Evolutionary conservation across 92 coral and sea anemone species (phyloP).

Genomic region (Actinernus sp.): DNA sequence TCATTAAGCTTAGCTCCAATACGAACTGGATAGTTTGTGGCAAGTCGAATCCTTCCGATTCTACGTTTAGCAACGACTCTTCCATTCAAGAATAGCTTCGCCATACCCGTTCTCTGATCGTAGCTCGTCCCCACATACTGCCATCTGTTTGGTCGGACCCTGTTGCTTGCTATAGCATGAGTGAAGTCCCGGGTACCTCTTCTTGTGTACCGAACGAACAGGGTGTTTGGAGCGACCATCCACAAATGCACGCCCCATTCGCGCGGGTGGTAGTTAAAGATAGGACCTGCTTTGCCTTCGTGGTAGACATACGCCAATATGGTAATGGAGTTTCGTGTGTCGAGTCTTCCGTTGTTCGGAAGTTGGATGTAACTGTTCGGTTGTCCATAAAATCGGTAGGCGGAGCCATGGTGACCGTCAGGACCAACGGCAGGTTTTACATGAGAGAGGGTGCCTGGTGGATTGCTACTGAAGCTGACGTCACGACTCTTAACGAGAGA

Average conservation of each 20-base stretch:
- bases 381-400: slow-evolving; percentile 60
- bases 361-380: slow-evolving; percentile 66
- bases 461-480: slow-evolving; percentile 62
- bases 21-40: slow-evolving; percentile 76
- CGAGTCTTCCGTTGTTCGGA: slow-evolving; percentile 72
- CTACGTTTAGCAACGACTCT: slow-evolving; percentile 56
- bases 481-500: slow-evolving; percentile 60
- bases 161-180: slow-evolving; percentile 23
- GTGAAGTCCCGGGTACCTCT: slow-evolving; percentile 55
- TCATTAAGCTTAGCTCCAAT: slow-evolving; percentile 74
- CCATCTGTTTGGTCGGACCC: slow-evolving; percentile 64
- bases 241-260: slow-evolving; percentile 84
- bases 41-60: slow-evolving; percentile 61
- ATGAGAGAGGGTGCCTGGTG: slow-evolving; percentile 31
- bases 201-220: slow-evolving; percentile 65
- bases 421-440: slow-evolving; percentile 76
- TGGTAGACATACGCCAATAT: slow-evolving; percentile 72
- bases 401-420: slow-evolving; percentile 66
- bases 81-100: slow-evolving; percentile 67
- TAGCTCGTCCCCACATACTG: slow-evolving; percentile 79
- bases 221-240: slow-evolving; percentile 46
- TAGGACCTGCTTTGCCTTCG: slow-evolving; percentile 69
- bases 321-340: slow-evolving; percentile 69
- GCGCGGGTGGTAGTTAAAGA: slow-evolving; percentile 63
- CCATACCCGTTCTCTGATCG: slow-evolving; percentile 70